phyloP scores from a whole-genome alignment of 2,888 invertebrate genomes.

The Pachliopta kotzebuea region DNA sequence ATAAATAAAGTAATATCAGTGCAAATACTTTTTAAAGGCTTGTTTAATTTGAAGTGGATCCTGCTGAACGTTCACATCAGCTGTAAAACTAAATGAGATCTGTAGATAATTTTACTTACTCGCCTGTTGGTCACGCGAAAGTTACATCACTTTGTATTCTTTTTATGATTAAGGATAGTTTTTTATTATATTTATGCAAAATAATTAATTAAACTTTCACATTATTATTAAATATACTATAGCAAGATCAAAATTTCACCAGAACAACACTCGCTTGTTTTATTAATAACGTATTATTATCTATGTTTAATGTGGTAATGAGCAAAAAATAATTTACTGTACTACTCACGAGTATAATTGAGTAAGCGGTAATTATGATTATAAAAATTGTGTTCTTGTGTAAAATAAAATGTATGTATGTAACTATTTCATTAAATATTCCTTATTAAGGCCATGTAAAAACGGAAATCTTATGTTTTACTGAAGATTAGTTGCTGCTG shows the following conservation, averaged over 20 bases:
- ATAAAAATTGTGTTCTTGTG: not conserved
- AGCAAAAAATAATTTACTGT: not conserved
- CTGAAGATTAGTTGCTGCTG: conserved; percentile 28
- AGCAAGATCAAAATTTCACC: not conserved
- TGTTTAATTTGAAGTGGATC: not conserved
- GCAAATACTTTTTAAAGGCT: not conserved
- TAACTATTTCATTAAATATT: not conserved
- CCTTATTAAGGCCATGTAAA: not conserved
- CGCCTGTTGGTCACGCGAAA: not conserved
- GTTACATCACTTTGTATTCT: not conserved
- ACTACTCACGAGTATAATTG: not conserved
- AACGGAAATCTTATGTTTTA: not conserved
- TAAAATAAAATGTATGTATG: not conserved
- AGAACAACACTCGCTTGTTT: not conserved
- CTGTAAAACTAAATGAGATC: not conserved
- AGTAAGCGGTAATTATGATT: not conserved
- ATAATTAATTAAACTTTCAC: not conserved
- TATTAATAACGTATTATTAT: conserved; percentile 1
- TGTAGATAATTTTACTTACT: not conserved
- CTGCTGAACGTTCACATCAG: not conserved
- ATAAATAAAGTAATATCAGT: not conserved
- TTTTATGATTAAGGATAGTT: not conserved
- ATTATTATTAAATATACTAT: not conserved
- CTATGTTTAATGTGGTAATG: not conserved
- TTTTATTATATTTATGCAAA: too few relatives aligned